Evolutionary conservation across 2,113 vertebrate genomes (phyloP).

Genomic region (Platysternon megacephalum): DNA sequence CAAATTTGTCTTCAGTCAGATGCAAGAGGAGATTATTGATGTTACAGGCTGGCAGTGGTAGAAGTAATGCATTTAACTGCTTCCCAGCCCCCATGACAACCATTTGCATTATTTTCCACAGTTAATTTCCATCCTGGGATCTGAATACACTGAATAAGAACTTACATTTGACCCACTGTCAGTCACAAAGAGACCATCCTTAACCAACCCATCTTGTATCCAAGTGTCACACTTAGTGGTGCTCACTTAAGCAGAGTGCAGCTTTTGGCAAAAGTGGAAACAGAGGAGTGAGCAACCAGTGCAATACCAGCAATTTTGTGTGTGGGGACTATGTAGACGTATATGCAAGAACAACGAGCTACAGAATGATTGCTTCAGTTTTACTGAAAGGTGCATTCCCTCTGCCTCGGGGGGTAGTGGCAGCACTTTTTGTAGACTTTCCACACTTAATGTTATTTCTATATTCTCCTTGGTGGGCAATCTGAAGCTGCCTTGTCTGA

Average conservation of each 20-base stretch:
- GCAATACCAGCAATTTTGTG: not conserved
- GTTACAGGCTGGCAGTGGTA: accelerated
- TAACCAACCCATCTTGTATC: not conserved
- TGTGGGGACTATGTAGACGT: not conserved
- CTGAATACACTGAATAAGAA: not conserved
- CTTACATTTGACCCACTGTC: not conserved
- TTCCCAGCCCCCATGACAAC: not conserved
- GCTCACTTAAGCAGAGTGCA: not conserved
- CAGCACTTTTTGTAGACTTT: not conserved
- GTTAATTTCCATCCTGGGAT: not conserved
- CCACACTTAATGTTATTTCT: not conserved
- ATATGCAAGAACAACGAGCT: not conserved
- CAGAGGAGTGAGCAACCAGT: not conserved
- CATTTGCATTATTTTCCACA: not conserved
- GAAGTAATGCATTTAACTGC: not conserved
- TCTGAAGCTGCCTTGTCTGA: not conserved
- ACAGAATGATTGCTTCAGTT: not conserved
- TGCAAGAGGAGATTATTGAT: accelerated
- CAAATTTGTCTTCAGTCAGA: not conserved
- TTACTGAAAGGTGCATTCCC: not conserved
- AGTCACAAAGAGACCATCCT: not conserved
- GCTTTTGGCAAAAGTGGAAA: not conserved
- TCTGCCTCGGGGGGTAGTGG: not conserved
- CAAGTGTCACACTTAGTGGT: not conserved
- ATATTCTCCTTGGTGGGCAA: not conserved